A percentile compares a stretch with the other conserved stretches of the same genome.
These are phyloP conservation scores for Isoperla grammatica DNA, from an alignment of 2,888 invertebrate species.

Conservation along the genomic window DNA sequence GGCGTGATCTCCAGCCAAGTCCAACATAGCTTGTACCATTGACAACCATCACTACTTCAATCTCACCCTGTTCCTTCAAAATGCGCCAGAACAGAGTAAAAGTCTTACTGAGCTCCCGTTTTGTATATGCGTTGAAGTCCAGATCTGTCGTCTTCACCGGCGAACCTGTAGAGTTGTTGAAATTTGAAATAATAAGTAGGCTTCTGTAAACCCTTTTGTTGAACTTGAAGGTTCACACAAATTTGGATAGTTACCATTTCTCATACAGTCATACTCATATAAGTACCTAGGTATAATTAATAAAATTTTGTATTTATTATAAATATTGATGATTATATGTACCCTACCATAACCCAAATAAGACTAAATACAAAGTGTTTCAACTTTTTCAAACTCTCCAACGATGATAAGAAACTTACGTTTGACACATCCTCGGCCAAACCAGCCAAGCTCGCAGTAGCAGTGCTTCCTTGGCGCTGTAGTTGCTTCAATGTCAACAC, in stretches of 20 bases:
- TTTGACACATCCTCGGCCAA: conserved; percentile 76
- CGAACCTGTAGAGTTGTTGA: conserved; percentile 62
- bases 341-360: too few species aligned
- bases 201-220: too few species aligned
- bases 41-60: conserved; percentile 83
- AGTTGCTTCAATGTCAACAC: conserved; percentile 74
- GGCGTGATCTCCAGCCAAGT: conserved; percentile 86
- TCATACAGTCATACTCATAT: too few species aligned
- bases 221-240: too few species aligned
- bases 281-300: too few species aligned
- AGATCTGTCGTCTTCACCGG: conserved; percentile 67
- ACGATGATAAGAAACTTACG: conserved; percentile 64
- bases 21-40: conserved; percentile 84
- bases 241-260: too few species aligned
- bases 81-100: conserved; percentile 82
- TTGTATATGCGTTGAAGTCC: conserved; percentile 64
- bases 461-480: conserved; percentile 78
- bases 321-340: too few species aligned
- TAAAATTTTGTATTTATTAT: too few species aligned
- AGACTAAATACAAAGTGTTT: too few species aligned
- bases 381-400: too few species aligned
- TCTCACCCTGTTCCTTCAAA: conserved; percentile 72
- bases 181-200: too few species aligned
- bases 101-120: conserved; percentile 64
- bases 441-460: conserved; percentile 86